These are phyloP conservation scores for Ifrita kowaldi DNA, from an alignment of 2,113 vertebrate genomes.

Conservation along the genomic window DNA sequence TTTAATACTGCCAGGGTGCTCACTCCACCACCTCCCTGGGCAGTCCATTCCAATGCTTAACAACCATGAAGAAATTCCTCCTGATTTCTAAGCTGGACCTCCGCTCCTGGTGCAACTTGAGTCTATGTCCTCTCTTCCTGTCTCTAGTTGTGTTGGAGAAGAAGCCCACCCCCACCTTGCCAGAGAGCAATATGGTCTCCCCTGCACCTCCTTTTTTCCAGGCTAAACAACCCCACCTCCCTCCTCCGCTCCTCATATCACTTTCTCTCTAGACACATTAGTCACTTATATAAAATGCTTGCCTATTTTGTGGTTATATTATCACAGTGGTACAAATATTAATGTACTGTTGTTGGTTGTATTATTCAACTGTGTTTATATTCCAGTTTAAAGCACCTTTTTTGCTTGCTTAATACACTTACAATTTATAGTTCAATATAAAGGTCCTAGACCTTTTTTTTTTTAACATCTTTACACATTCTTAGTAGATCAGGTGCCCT, in stretches of 20 bases:
- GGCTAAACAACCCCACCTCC: background rate
- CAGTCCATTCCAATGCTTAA: too few relatives aligned
- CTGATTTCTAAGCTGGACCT: background rate
- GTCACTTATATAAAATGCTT: background rate
- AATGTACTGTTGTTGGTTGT: background rate
- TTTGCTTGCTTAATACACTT: background rate
- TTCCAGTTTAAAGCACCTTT: background rate
- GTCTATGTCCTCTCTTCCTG: background rate
- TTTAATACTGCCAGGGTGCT: background rate
- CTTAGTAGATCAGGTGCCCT: background rate
- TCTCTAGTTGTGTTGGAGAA: background rate
- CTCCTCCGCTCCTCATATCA: background rate
- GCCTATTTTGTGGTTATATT: background rate
- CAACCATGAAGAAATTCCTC: background rate
- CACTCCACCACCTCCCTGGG: background rate
- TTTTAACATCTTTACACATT: background rate
- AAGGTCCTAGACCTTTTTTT: fast-evolving
- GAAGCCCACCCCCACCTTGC: background rate
- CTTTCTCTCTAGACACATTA: background rate
- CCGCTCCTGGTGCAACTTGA: fast-evolving
- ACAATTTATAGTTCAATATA: background rate
- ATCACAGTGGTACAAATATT: background rate
- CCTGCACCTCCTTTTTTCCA: background rate
- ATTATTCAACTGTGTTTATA: background rate
- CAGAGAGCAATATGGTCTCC: background rate